Percentiles rank a stretch among this genome's conserved stretches.
phyloP scores from a whole-genome alignment of 2,888 invertebrate species.

The Lasioglossum pauxillum region DNA sequence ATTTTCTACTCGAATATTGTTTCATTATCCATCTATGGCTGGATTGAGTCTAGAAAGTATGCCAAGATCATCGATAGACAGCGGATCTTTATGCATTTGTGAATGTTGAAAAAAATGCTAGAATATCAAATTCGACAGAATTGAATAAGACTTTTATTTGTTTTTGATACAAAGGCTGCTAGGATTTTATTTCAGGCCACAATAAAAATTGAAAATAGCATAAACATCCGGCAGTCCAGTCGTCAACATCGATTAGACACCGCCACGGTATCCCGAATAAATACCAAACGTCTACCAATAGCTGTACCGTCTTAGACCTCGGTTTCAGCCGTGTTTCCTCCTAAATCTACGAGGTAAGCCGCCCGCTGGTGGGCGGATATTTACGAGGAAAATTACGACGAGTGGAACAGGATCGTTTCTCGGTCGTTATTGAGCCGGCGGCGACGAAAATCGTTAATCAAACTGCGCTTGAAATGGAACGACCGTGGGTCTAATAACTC shows the following conservation, averaged over 20 bases:
- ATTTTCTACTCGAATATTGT: background rate
- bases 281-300: background rate
- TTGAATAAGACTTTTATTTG: no score
- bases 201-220: no score
- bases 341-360: background rate
- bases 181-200: no score
- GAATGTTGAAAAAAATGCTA: no score
- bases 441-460: conserved; percentile 62
- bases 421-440: conserved; percentile 38
- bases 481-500: conserved; percentile 63
- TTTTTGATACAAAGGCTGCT: no score
- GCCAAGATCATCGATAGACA: no score
- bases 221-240: no score
- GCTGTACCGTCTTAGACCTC: background rate
- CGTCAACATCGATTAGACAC: no score
- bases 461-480: conserved; percentile 55
- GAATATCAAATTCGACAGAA: no score
- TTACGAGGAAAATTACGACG: conserved; percentile 45
- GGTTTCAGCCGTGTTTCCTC: background rate
- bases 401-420: conserved; percentile 34
- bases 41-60: no score
- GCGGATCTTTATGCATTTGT: no score
- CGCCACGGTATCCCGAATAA: background rate
- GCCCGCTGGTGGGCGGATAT: conserved; percentile 13
- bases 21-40: no score